These are phyloP conservation scores for Alcedo quadribrachys DNA, from an alignment of 2,797 vertebrate genomes.

Conservation along the genomic window DNA sequence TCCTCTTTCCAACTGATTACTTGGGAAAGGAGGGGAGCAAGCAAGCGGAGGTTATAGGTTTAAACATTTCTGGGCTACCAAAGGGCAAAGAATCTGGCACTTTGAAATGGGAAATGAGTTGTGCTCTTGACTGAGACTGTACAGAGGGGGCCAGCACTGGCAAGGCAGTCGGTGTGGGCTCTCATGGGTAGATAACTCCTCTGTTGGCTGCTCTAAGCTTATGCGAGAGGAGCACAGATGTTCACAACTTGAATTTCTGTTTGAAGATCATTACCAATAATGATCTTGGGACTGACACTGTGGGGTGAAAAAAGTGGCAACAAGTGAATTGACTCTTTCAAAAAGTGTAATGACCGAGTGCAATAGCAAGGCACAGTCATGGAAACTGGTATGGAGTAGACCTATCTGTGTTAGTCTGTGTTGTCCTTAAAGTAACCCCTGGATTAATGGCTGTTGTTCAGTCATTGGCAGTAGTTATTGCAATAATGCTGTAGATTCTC, in stretches of 20 bases:
- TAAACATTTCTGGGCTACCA: not conserved
- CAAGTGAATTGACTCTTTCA: not conserved
- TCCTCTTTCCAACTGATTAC: not conserved
- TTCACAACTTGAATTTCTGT: not conserved
- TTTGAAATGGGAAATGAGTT: not conserved
- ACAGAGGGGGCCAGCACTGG: not conserved
- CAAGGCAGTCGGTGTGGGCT: rapidly evolving
- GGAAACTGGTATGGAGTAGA: not conserved
- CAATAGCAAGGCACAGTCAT: not conserved
- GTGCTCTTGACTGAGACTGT: not conserved
- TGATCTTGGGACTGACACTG: not conserved
- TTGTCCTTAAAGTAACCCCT: not conserved
- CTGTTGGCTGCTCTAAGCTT: not conserved
- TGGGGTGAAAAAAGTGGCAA: not conserved
- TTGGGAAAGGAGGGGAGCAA: not conserved
- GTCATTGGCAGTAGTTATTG: not conserved
- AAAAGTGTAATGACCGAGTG: not conserved
- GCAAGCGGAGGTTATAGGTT: not conserved
- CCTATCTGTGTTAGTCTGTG: not conserved
- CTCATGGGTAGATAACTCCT: not conserved
- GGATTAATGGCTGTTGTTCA: not conserved
- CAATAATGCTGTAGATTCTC: not conserved
- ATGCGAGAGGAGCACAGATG: not conserved
- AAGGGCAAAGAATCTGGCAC: not conserved
- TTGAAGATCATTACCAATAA: not conserved